Evolutionary conservation across 2,888 invertebrate genomes (phyloP).

Genomic region (Hofmannophila pseudospretella): DNA sequence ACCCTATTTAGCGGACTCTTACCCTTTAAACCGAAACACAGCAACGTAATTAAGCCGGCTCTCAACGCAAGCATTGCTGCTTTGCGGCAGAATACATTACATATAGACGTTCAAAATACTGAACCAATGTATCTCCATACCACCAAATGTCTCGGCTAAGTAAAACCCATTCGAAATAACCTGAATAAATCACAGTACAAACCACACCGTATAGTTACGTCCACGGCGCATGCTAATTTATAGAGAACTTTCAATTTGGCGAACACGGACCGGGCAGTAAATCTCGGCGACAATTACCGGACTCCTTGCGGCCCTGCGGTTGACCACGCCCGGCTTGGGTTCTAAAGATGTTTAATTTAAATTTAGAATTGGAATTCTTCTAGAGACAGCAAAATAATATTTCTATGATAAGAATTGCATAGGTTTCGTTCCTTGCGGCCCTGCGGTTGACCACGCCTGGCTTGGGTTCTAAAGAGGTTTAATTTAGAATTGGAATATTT

Average conservation of each 20-base stretch:
- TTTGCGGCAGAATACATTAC: no score
- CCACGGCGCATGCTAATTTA: conserved; percentile 49
- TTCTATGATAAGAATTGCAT: neutral
- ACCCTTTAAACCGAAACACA: no score
- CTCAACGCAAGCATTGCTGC: no score
- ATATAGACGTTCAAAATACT: no score
- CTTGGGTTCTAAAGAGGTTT: conserved; percentile 8
- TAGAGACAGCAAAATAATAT: neutral
- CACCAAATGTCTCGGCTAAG: no score
- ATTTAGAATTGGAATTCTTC: neutral
- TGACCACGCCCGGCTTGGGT: conserved; percentile 25
- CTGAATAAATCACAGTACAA: conserved; percentile 3
- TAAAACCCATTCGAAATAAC: no score
- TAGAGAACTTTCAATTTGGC: conserved; percentile 71
- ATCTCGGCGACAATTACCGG: conserved; percentile 60
- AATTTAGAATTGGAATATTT: conserved; percentile 1
- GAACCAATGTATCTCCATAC: no score
- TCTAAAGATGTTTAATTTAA: conserved; percentile 4
- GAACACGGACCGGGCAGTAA: conserved; percentile 59
- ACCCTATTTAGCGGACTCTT: no score
- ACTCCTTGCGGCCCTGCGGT: conserved; percentile 54
- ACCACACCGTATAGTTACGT: conserved; percentile 18
- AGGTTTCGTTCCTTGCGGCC: conserved; percentile 54
- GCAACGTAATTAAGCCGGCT: no score
- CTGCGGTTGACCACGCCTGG: conserved; percentile 34